phyloP scores from a whole-genome alignment of 2,888 invertebrate species.

The Cloeon dipterum region DNA sequence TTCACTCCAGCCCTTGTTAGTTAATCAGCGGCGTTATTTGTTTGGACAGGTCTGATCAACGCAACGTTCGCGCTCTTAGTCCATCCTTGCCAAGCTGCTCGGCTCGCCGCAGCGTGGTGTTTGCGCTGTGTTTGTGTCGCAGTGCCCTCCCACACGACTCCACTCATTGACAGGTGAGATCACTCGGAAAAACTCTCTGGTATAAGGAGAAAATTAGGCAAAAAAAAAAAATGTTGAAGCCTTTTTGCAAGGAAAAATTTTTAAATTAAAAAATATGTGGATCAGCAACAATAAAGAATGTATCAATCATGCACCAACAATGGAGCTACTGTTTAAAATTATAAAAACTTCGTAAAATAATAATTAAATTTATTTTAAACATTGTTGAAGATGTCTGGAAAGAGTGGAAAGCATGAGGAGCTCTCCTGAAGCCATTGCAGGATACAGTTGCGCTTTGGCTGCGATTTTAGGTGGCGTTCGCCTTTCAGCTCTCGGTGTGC shows the following conservation, averaged over 20 bases:
- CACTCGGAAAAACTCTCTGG: too few relatives aligned
- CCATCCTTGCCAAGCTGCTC: slow-evolving; percentile 84
- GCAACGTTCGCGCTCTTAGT: slow-evolving; percentile 64
- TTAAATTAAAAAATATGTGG: too few relatives aligned
- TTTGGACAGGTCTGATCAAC: slow-evolving; percentile 38
- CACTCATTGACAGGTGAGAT: slow-evolving; percentile 54
- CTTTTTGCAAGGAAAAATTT: too few relatives aligned
- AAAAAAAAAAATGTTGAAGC: too few relatives aligned
- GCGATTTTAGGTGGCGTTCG: slow-evolving; percentile 82
- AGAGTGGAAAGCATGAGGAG: slow-evolving; percentile 74
- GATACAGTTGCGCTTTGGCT: slow-evolving; percentile 84
- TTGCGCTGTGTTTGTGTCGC: slow-evolving; percentile 79
- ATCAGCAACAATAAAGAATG: too few relatives aligned
- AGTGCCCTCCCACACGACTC: slow-evolving; percentile 83
- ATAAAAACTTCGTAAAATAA: too few relatives aligned
- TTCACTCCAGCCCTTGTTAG: neutral
- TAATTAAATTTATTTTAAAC: too few relatives aligned
- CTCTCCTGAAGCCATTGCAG: slow-evolving; percentile 70
- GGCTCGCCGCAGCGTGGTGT: slow-evolving; percentile 89
- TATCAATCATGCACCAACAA: too few relatives aligned
- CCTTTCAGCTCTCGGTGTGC: slow-evolving; percentile 77
- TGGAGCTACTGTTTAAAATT: too few relatives aligned
- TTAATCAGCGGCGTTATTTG: too few relatives aligned
- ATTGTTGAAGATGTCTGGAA: slow-evolving; percentile 39
- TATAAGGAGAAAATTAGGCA: too few relatives aligned